These are phyloP conservation scores for Hydractinia echinata DNA, from an alignment of 30 jellyfish, hydroid and myxozoan genomes.

Conservation along the genomic window DNA sequence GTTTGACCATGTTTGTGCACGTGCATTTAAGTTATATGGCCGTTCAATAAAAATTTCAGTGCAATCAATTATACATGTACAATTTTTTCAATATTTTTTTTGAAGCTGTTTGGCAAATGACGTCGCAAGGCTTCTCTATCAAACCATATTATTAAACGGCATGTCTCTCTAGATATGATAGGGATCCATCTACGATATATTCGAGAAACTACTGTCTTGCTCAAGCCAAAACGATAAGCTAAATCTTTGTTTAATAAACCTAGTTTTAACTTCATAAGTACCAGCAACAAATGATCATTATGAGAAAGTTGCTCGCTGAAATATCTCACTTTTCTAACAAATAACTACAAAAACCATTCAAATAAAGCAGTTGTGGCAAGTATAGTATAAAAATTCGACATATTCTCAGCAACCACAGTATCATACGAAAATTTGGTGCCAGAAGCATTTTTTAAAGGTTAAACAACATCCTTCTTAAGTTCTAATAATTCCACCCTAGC, in stretches of 20 bases:
- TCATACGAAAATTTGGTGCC: no score
- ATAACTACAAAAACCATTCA: background rate
- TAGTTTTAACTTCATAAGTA: background rate
- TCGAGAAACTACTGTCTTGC: background rate
- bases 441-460: no score
- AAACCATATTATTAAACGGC: background rate
- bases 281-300: background rate
- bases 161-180: background rate
- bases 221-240: conserved; percentile 1
- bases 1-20: conserved; percentile 8
- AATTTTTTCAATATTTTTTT: background rate
- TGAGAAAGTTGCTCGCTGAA: background rate
- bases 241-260: background rate
- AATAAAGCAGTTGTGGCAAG: background rate
- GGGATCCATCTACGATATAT: background rate
- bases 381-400: background rate
- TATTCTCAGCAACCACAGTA: background rate
- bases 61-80: conserved; percentile 10
- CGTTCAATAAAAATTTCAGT: background rate
- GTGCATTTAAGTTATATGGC: background rate
- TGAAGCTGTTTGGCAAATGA: background rate
- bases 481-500: no score
- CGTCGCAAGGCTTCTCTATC: background rate
- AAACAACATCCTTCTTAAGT: no score
- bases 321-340: background rate